Evolutionary conservation across 1,140 invertebrate genomes (phyloP), one percentile per base, ranked within the genome.

Genomic region (Drosophila chauvacae): DNA sequence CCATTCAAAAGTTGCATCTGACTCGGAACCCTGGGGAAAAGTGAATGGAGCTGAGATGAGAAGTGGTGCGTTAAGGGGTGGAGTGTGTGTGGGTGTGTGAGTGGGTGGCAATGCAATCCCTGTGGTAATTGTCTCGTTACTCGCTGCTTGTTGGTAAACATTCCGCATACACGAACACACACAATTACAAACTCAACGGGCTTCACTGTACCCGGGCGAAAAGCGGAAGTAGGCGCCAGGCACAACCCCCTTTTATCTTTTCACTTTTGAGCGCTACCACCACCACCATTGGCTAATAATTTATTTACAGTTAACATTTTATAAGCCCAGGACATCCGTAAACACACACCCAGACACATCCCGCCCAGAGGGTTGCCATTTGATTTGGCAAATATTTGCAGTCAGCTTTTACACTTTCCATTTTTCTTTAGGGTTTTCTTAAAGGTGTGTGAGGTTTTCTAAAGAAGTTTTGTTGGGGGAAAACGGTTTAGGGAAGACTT

Each of bases 281-380:
- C 26, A 42, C 39, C 53, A 47, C 41, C 50, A 48, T 61, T 69
- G 39, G 85, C 78, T 88, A 90, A 88, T 88, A 88, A 88, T 90
- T 88, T 88, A 88, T 88, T 88, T 88, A 88, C 84, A 81, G 77
- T 90, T 88, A 87, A 83, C 80, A 75, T 83, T 87, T 87, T 88
- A 82, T 74, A 83, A 80, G 76, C 70, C 48, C 51, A 48, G 53
- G 59, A 64, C 57, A 59, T 59, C 60, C 72, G 45, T 61, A 50
- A 44, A 56, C 41, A 63, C 39, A 61, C 41, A 57, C 23, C 64
- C 16, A 41, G 33, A 53, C 9, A 26, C 26, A 26, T 26, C 26
- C 26, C 44, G 45, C 33, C 2, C 18, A 10, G 53, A 56, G 53
- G 72, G 53, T 39, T 45, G 75, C 59, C 66, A 76, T 88, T 87